Percentiles rank a stretch among this genome's conserved stretches.
Conservation (phyloP, 2,797 vertebrate genomes). For the Myotis myotis region DNA sequence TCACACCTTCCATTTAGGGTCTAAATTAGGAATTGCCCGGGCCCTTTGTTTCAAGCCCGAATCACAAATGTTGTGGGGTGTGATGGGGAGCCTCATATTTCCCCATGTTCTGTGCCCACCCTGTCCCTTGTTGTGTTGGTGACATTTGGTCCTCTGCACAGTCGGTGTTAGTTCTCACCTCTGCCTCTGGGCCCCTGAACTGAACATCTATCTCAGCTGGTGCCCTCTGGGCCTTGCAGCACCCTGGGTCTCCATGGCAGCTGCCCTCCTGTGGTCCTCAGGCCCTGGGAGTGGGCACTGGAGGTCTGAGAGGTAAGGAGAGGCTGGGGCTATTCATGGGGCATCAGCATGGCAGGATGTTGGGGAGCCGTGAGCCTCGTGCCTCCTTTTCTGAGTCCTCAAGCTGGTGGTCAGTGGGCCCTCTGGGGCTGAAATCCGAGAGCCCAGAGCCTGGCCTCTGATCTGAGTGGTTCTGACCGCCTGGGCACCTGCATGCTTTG, state of each 20-base stretch:
- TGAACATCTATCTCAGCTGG: neutral
- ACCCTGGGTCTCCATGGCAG: neutral
- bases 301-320: neutral
- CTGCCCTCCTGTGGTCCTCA: neutral
- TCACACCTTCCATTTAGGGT: neutral
- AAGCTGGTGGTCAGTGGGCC: neutral
- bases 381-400: neutral
- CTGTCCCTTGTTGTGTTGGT: neutral
- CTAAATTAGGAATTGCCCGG: neutral
- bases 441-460: neutral
- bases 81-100: neutral
- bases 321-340: accelerated
- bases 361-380: neutral
- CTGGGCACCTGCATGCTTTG: neutral
- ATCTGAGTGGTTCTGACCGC: neutral
- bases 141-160: neutral
- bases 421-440: neutral
- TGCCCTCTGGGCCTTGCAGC: neutral
- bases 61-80: neutral
- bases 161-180: neutral
- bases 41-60: neutral
- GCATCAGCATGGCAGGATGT: accelerated
- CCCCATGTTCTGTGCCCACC: accelerated
- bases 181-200: neutral
- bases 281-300: neutral